Base-by-base conservation (phyloP, 2,888 invertebrate genomes). In the Laspeyria flexula region DNA sequence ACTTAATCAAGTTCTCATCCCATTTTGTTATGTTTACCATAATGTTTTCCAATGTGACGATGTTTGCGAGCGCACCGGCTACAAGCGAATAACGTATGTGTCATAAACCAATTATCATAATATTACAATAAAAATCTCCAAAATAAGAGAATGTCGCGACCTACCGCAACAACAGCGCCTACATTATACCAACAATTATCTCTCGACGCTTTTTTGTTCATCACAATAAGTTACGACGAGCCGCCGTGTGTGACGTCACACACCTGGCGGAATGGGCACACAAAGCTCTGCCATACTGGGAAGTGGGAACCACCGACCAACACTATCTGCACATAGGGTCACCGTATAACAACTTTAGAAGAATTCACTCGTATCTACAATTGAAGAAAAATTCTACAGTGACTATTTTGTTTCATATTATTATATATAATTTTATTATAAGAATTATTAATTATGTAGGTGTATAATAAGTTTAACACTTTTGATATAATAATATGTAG, bases 261-360 rank as follows among this genome's bases (percentile, higher is more conserved):
- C 4, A 11, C n/a, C 5, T 18, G 41, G n/a, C 16, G 45, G 37
- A 59, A 61, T 52, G 46, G 33, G 38, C 41, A 41, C 54, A 61
- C 47, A 50, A 44, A 49, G 48, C 47, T 15, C 3, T 11, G 9
- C 10, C 23, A 10, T 42, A 33, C 34, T 7, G 39, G 11, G 31
- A 18, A 31, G n/a, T 25, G 7, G 1, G 25, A 7, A 25, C 9
- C 27, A 9, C n/a, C n/a, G n/a, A n/a, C n/a, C n/a, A n/a, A n/a
- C n/a, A n/a, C n/a, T n/a, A 25, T 29, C 13, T 27, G 12, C 12
- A 35, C 27, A 12, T 34, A 41, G 34, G 33, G 34, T 25, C 27
- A 43, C 11, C 11, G 23, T 27, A 0, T 13, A 9, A 31, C 9
- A 21, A 21, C 5, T 21, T 21, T 21, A 21, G 5, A 21, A 25